phyloP scores from a whole-genome alignment of 2,888 invertebrate genomes.

The Pseudeuparius sepicola region DNA sequence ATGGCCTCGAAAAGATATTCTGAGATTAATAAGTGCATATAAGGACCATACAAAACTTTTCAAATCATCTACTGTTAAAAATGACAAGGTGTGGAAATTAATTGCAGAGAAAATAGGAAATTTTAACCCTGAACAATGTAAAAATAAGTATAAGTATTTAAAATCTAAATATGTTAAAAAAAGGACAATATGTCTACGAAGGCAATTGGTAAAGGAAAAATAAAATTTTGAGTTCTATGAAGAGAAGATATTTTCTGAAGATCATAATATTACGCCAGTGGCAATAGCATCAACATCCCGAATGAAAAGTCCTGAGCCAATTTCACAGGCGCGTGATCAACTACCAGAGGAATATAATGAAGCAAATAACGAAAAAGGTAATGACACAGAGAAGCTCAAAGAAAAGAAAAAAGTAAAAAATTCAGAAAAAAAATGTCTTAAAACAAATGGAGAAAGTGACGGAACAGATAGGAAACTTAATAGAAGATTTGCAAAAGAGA shows the following conservation, averaged over 20 bases:
- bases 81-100: conserved; percentile 11
- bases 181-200: conserved; percentile 14
- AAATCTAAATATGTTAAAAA: conserved; percentile 14
- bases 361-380: too few species aligned
- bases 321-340: too few species aligned
- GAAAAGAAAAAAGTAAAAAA: conserved; percentile 4
- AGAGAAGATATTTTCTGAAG: conserved; percentile 7
- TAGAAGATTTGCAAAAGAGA: neutral
- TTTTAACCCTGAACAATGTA: conserved; percentile 10
- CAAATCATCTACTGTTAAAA: conserved; percentile 11
- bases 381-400: too few species aligned
- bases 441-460: conserved; percentile 5
- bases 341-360: too few species aligned
- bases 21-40: conserved; percentile 11
- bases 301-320: too few species aligned
- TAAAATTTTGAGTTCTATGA: conserved; percentile 13
- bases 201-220: conserved; percentile 7
- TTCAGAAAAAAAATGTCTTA: neutral
- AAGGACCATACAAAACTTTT: conserved; percentile 8
- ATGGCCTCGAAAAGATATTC: too few species aligned
- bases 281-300: conserved; percentile 11
- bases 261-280: conserved; percentile 11
- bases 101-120: conserved; percentile 4
- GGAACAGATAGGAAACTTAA: neutral
- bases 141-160: conserved; percentile 14